phyloP scores from a whole-genome alignment of 2,797 vertebrate species.

The Cuculus canorus region DNA sequence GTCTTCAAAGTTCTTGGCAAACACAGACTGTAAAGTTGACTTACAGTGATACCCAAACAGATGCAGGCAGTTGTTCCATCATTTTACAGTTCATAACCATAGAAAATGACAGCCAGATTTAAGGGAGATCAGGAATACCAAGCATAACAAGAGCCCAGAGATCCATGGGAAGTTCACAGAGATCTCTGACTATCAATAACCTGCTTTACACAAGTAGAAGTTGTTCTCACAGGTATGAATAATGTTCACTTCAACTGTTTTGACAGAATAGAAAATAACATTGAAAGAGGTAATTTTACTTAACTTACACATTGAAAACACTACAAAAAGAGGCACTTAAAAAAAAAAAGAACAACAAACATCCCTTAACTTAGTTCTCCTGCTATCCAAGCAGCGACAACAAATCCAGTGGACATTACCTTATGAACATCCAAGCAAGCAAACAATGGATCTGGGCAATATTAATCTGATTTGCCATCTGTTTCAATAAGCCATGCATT shows the following conservation, averaged over 20 bases:
- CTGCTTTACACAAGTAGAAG: not conserved
- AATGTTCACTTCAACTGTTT: not conserved
- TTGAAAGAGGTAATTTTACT: not conserved
- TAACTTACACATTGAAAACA: not conserved
- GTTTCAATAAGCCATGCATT: not conserved
- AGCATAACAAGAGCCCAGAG: not conserved
- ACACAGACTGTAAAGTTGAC: not conserved
- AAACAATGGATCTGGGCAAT: not conserved
- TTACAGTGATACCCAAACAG: not conserved
- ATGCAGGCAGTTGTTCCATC: not conserved
- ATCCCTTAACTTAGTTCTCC: not conserved
- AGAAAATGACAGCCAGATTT: not conserved
- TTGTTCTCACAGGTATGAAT: constrained; percentile 1
- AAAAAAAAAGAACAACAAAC: not conserved
- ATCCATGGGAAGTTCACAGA: not conserved
- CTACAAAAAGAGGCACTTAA: not conserved
- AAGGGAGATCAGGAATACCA: not conserved
- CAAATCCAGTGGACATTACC: not conserved
- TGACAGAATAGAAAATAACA: not conserved
- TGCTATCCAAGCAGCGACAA: not conserved
- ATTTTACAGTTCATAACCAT: not conserved
- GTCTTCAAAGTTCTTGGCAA: not conserved
- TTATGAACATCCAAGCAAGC: not conserved
- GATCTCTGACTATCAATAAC: not conserved
- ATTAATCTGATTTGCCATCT: constrained; percentile 15